Evolutionary conservation across 2,797 vertebrate genomes (phyloP).

Genomic region (Myotis findleyi): DNA sequence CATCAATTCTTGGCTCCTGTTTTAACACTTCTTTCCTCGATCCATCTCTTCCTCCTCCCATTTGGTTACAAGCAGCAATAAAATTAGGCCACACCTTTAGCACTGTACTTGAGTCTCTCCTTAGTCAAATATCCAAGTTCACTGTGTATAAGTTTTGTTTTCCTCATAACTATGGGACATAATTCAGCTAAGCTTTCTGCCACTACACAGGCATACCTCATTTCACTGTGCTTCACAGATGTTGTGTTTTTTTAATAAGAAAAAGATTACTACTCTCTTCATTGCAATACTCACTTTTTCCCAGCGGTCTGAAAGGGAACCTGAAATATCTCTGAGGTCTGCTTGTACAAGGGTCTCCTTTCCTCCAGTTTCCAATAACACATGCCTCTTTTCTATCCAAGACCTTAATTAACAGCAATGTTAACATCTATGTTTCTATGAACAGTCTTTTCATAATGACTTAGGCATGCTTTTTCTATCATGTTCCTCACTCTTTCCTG

Average conservation of each 20-base stretch:
- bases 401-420: background rate
- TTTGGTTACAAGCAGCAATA: background rate
- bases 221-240: background rate
- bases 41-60: background rate
- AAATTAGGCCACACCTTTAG: background rate
- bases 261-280: background rate
- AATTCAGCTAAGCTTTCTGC: background rate
- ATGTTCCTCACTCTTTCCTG: background rate
- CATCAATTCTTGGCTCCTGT: background rate
- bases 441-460: background rate
- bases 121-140: constrained; percentile 8
- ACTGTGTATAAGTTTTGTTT: background rate
- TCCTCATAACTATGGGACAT: background rate
- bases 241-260: background rate
- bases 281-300: background rate
- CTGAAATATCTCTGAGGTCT: background rate
- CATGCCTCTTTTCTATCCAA: background rate
- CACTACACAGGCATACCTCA: background rate
- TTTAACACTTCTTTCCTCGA: background rate
- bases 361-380: background rate
- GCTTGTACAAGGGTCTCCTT: background rate
- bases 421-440: background rate
- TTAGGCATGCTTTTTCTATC: background rate
- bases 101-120: background rate
- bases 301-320: background rate